A percentile compares a stretch with the other conserved stretches of the same genome.
These are phyloP conservation scores for Ectropis crepuscularia DNA, from an alignment of 2,888 invertebrate species.

Conservation along the genomic window DNA sequence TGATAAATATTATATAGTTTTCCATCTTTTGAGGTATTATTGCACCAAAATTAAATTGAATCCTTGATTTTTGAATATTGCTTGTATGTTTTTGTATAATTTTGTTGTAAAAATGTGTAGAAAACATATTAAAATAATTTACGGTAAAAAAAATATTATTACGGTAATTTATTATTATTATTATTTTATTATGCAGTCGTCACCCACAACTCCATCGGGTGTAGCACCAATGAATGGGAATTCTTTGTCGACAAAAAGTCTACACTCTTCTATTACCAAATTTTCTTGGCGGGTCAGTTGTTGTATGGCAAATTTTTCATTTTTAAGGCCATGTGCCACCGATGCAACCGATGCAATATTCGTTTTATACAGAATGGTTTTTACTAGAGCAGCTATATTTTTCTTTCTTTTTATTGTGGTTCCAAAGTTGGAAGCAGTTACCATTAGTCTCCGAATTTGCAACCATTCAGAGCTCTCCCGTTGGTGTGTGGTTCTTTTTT, in stretches of 20 bases:
- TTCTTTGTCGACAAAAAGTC: background rate
- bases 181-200: constrained; percentile 2
- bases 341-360: constrained; percentile 6
- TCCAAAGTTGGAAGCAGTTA: constrained; percentile 25
- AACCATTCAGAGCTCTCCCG: constrained; percentile 25
- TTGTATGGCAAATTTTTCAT: constrained; percentile 9
- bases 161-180: too few relatives aligned
- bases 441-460: constrained; percentile 12
- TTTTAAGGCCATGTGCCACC: constrained; percentile 11
- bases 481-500: constrained; percentile 19
- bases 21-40: too few relatives aligned
- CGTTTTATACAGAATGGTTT: constrained; percentile 12
- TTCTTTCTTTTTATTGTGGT: constrained; percentile 6
- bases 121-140: too few relatives aligned
- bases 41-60: too few relatives aligned
- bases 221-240: constrained; percentile 4
- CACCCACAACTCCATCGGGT: constrained; percentile 8
- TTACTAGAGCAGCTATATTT: constrained; percentile 4
- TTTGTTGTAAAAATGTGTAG: too few relatives aligned
- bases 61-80: too few relatives aligned
- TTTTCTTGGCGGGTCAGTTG: background rate
- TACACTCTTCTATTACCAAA: background rate
- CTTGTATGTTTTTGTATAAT: too few relatives aligned
- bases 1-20: too few relatives aligned
- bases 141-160: too few relatives aligned